A percentile compares a stretch with the other conserved stretches of the same genome.
Evolutionary conservation across 2,113 vertebrate species (phyloP).

Genomic region (Lepus timidus): DNA sequence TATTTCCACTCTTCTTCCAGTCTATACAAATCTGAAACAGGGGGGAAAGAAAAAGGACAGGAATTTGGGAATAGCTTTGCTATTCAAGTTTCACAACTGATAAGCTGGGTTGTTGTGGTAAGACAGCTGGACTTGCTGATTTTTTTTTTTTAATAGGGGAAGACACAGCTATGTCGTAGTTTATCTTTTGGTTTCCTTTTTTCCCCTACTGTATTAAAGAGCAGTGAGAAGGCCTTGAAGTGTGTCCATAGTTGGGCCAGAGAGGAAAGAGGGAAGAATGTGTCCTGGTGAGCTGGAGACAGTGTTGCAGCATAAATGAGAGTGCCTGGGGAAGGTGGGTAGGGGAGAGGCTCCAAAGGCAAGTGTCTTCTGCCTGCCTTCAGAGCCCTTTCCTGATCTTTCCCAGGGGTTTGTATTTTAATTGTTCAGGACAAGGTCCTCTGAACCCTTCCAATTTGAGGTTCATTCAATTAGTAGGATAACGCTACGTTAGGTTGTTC

Average conservation of each 20-base stretch:
- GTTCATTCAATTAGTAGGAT: constrained; percentile 41
- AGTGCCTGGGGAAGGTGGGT: neutral
- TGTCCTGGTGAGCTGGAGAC: neutral
- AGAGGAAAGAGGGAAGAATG: neutral
- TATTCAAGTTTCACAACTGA: constrained; percentile 10
- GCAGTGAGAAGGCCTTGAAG: constrained; percentile 18
- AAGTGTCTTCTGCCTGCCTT: neutral
- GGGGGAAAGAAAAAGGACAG: neutral
- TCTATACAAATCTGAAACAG: neutral
- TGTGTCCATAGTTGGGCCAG: constrained; percentile 6
- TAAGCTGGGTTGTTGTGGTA: neutral
- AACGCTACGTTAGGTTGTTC: constrained; percentile 8
- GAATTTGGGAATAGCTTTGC: neutral
- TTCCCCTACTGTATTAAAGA: constrained; percentile 27
- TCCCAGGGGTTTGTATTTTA: constrained; percentile 8
- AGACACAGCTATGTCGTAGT: neutral
- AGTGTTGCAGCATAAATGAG: neutral
- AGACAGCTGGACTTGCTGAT: constrained; percentile 26
- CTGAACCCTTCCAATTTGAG: neutral
- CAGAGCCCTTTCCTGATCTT: neutral
- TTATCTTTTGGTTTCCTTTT: constrained; percentile 11
- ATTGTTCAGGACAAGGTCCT: constrained; percentile 27
- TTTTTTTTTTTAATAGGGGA: neutral
- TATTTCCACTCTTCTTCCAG: constrained; percentile 47
- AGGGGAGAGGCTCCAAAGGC: neutral